Evolutionary conservation across 2,113 vertebrate genomes (phyloP), one percentile per base, ranked within the genome.

Genomic region (Lichenostomus cassidix): DNA sequence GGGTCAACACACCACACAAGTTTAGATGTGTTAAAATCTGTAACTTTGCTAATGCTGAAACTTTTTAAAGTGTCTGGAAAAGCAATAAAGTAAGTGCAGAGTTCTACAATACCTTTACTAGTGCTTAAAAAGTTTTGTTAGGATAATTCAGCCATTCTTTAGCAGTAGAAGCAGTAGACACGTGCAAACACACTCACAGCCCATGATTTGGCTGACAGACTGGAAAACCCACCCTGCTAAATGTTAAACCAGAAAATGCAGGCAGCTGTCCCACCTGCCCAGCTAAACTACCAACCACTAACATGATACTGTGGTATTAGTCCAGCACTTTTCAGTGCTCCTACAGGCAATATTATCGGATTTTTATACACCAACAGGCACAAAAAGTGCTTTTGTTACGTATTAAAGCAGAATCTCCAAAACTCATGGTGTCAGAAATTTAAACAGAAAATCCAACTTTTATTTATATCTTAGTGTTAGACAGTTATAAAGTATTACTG

Each of bases 161-260:
- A 82, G 42, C 56, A 37, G 31, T 12, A 69, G n/a, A 74, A 70
- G 58, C 46, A 64, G 27, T 2, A 76, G 77, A 91, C 78, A 89
- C 9, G 50, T 88, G 88, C 75, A 74, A 85, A 55, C 33, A 80
- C 50, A 27, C 29, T 93, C 83, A 62, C 25, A 68, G 81, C 29
- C 65, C 49, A 13, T 55, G 47, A 49, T 73, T 22, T 92, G 94
- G 82, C 87, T 58, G 56, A 35, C 46, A 87, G 49, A 33, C 29
- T 92, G 92, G 93, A 97, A 94, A 95, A 92, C 64, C 27, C 82
- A 90, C 56, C 47, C 73, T 78, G 73, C n/a, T 78, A 60, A 93
- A 67, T 13, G 20, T 44, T 86, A 90, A 90, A 91, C 22, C 90
- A 96, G 91, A 93, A 83, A 74, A 86, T 20, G 46, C 39, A 93